Percentiles rank a stretch among this genome's conserved stretches.
Conservation (phyloP, 1,140 invertebrate genomes). For the Hyposmocoma kahamanoa region DNA sequence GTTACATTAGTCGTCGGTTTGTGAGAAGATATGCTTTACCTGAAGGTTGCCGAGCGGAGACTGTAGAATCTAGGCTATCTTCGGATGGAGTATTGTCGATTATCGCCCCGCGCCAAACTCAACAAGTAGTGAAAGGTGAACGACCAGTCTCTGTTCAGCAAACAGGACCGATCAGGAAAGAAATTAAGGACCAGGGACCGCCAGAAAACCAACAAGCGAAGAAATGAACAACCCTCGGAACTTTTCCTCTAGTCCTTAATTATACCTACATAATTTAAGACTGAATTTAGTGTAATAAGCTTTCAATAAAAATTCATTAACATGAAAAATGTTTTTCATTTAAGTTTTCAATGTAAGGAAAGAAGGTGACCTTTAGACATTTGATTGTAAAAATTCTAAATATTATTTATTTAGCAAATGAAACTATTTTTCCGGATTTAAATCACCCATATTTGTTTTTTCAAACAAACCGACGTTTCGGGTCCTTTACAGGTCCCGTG, state of each 20-base stretch:
- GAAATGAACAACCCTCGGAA: background rate
- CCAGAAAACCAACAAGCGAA: background rate
- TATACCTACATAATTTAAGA: background rate
- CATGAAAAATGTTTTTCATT: too few species aligned
- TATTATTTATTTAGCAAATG: too few species aligned
- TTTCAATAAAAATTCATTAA: too few species aligned
- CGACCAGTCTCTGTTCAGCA: slow-evolving; percentile 77
- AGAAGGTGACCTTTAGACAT: too few species aligned
- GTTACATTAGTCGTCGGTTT: slow-evolving; percentile 83
- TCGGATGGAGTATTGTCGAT: slow-evolving; percentile 84
- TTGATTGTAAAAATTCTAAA: too few species aligned
- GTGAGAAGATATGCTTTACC: slow-evolving; percentile 80
- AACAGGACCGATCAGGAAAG: slow-evolving; percentile 74
- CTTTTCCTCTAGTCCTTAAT: background rate
- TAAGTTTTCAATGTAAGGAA: background rate
- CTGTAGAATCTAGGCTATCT: slow-evolving; percentile 79
- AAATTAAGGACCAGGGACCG: slow-evolving; percentile 39
- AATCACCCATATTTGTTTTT: too few species aligned
- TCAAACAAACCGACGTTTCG: too few species aligned
- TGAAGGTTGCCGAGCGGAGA: slow-evolving; percentile 78
- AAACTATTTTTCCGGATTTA: too few species aligned
- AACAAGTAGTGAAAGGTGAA: slow-evolving; percentile 72
- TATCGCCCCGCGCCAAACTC: slow-evolving; percentile 75
- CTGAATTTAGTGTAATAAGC: background rate
- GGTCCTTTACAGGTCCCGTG: too few species aligned